Evolutionary conservation across 2,888 invertebrate genomes (phyloP).

Genomic region (Barypeithes pellucidus): DNA sequence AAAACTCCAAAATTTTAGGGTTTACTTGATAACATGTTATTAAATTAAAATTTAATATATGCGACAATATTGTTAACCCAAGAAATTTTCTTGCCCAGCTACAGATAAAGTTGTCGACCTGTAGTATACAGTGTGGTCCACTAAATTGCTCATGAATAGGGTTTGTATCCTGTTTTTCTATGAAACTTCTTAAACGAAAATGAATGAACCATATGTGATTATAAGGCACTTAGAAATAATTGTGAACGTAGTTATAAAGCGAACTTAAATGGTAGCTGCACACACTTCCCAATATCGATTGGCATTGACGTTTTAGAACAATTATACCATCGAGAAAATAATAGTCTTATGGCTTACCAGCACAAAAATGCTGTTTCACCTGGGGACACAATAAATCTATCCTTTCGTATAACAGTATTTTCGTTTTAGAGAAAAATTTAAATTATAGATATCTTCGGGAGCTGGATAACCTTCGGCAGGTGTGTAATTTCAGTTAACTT

Average conservation of each 20-base stretch:
- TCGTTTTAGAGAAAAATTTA: constrained; percentile 1
- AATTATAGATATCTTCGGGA: constrained; percentile 22
- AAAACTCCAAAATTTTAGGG: too few relatives aligned
- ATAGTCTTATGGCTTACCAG: constrained; percentile 12
- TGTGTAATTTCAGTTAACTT: constrained; percentile 22
- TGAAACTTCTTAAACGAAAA: too few relatives aligned
- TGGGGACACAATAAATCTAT: constrained; percentile 26
- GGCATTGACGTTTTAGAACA: constrained; percentile 29
- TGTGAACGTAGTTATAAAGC: neutral
- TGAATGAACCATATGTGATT: too few relatives aligned
- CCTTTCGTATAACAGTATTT: constrained; percentile 24
- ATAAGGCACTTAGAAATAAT: neutral
- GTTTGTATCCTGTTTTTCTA: too few relatives aligned
- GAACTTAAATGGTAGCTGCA: constrained; percentile 9
- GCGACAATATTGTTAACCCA: too few relatives aligned
- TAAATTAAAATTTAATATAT: too few relatives aligned
- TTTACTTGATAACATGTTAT: too few relatives aligned
- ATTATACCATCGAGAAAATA: constrained; percentile 30
- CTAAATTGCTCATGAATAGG: too few relatives aligned
- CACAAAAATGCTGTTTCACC: constrained; percentile 16
- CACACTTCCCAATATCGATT: constrained; percentile 25
- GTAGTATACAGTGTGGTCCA: too few relatives aligned
- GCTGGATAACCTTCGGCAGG: constrained; percentile 27
- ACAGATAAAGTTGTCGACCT: too few relatives aligned
- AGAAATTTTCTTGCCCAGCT: too few relatives aligned